Conservation (phyloP, 2,113 vertebrate genomes). For the Acanthisitta chloris region DNA sequence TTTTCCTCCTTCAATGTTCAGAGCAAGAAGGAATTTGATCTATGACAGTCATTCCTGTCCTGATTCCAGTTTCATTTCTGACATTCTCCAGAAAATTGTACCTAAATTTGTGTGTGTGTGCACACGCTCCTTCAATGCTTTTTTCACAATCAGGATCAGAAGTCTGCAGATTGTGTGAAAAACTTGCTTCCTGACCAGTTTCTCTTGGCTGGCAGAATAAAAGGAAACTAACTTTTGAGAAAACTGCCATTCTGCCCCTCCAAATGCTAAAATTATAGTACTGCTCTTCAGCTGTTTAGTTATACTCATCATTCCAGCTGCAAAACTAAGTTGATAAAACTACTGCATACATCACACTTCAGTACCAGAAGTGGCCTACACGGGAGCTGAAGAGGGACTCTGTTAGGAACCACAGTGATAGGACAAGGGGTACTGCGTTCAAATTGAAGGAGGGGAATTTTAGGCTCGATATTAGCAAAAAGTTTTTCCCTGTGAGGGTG, state of each 20-base stretch:
- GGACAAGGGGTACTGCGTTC: no score
- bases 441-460: no score
- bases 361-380: no score
- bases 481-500: no score
- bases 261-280: neutral
- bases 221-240: neutral
- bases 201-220: neutral
- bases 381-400: no score
- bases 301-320: neutral
- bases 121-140: neutral
- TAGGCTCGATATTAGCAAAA: no score
- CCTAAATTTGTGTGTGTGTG: neutral
- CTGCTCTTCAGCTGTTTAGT: neutral
- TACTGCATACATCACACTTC: no score
- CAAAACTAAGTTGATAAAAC: neutral
- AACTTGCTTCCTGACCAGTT: neutral
- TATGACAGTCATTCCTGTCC: neutral
- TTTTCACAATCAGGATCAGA: neutral
- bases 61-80: neutral
- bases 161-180: neutral
- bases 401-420: no score
- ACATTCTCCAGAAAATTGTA: neutral
- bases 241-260: neutral
- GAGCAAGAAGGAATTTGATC: neutral
- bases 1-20: neutral